Base-by-base conservation (phyloP, 2,888 invertebrate species). In the Sclerodermus sp. region DNA sequence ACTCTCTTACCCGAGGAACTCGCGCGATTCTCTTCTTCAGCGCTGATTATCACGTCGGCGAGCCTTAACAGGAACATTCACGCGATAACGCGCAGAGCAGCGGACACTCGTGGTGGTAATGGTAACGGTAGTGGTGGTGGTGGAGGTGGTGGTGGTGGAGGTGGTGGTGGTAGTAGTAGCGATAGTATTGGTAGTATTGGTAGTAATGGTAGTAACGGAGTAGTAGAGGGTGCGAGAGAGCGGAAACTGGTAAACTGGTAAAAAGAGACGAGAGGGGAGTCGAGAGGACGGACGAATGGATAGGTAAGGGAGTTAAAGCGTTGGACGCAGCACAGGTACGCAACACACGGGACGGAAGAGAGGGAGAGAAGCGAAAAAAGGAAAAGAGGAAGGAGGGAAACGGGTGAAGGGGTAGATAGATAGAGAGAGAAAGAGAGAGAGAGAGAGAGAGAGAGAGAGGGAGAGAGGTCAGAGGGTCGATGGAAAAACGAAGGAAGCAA, bases 71-170 rank as follows among this genome's bases (percentile, higher is more conserved):
- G 4, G 49, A 49, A 50, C 47, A 51, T 60, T 60, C 55, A 51
- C 60, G 53, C 57, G 57, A 55, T 60, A 48, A 58, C 60, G 61
- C 61, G 60, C 47, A 54, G 54, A 23, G 23, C 23, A 23, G 23
- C 23, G 45, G 45, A 48, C 43, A n/a, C 42, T n/a, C 45, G 15
- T 14, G 2, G 15, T 1, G 10, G 41, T n/a, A n/a, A n/a, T n/a
- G n/a, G n/a, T n/a, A n/a, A n/a, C n/a, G n/a, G n/a, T n/a, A n/a
- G n/a, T n/a, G n/a, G n/a, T n/a, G n/a, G n/a, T n/a, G n/a, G n/a
- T n/a, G n/a, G n/a, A n/a, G n/a, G n/a, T n/a, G n/a, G n/a, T n/a
- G n/a, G n/a, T n/a, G n/a, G n/a, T n/a, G n/a, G n/a, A n/a, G n/a
- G n/a, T n/a, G n/a, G n/a, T n/a, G n/a, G n/a, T n/a, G n/a, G n/a